A percentile compares a stretch with the other conserved stretches of the same genome.
Conservation (phyloP, 2,888 invertebrate species). For the Mythimna vitellina region DNA sequence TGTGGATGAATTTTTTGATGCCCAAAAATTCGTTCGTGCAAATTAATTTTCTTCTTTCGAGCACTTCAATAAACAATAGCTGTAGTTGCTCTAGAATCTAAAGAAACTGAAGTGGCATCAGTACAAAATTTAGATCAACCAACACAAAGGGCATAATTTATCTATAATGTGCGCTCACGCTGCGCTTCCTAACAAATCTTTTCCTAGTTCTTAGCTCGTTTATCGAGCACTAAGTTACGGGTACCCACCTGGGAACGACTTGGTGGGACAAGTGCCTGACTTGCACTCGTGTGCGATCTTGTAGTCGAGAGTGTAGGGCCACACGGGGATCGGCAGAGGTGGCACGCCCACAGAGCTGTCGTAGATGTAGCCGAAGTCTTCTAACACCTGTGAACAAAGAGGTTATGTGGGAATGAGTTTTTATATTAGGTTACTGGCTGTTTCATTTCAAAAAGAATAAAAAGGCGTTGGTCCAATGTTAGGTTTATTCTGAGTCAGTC, state of each 20-base stretch:
- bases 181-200: constrained; percentile 45
- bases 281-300: constrained; percentile 98
- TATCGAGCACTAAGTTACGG: constrained; percentile 53
- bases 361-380: constrained; percentile 98
- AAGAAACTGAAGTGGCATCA: too few relatives aligned
- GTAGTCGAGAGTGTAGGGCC: constrained; percentile 98
- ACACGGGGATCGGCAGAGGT: constrained; percentile 94
- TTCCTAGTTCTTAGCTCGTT: constrained; percentile 46
- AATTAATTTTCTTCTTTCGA: not conserved
- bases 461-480: too few relatives aligned
- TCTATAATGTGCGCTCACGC: constrained; percentile 17
- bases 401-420: not conserved
- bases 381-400: constrained; percentile 92
- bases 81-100: constrained; percentile 11
- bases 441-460: not conserved
- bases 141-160: constrained; percentile 17
- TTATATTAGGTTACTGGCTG: not conserved
- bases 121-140: constrained; percentile 5
- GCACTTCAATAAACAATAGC: constrained; percentile 19
- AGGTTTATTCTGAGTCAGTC: not conserved
- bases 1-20: too few relatives aligned
- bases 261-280: constrained; percentile 97
- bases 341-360: constrained; percentile 98
- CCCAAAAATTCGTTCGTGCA: too few relatives aligned
- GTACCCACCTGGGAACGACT: constrained; percentile 94